A percentile compares a stretch with the other conserved stretches of the same genome.
phyloP scores from a whole-genome alignment of 2,797 vertebrate genomes.

The Tragelaphus eurycerus region DNA sequence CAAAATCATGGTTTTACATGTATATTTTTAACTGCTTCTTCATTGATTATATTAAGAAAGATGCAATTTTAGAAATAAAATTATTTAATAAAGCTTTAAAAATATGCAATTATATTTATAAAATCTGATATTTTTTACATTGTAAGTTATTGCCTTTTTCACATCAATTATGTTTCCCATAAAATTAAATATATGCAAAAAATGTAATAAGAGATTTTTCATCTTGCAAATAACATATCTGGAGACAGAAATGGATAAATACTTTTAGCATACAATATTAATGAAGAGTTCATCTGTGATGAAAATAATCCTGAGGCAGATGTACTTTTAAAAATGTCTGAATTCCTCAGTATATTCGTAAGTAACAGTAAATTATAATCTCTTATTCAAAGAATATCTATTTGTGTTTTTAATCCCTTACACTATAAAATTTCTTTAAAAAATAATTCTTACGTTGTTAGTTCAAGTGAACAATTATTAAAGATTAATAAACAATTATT shows the following conservation, averaged over 20 bases:
- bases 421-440: background rate
- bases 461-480: background rate
- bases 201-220: background rate
- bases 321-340: slow-evolving; percentile 22
- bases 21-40: background rate
- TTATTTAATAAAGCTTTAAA: background rate
- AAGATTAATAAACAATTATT: background rate
- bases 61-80: slow-evolving; percentile 19
- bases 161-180: background rate
- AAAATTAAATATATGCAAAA: slow-evolving; percentile 3
- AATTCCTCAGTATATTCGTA: slow-evolving; percentile 54
- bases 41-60: slow-evolving; percentile 3
- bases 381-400: slow-evolving; percentile 24
- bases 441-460: background rate
- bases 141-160: background rate
- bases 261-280: background rate
- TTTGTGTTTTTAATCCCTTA: background rate
- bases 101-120: background rate
- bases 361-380: slow-evolving; percentile 38
- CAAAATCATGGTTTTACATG: background rate
- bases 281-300: slow-evolving; percentile 22
- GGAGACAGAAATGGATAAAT: background rate
- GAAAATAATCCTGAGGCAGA: slow-evolving; percentile 37
- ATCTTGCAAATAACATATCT: background rate
- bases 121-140: background rate